Conservation (phyloP, 2,797 vertebrate genomes). For the Chaetophractus vellerosus region DNA sequence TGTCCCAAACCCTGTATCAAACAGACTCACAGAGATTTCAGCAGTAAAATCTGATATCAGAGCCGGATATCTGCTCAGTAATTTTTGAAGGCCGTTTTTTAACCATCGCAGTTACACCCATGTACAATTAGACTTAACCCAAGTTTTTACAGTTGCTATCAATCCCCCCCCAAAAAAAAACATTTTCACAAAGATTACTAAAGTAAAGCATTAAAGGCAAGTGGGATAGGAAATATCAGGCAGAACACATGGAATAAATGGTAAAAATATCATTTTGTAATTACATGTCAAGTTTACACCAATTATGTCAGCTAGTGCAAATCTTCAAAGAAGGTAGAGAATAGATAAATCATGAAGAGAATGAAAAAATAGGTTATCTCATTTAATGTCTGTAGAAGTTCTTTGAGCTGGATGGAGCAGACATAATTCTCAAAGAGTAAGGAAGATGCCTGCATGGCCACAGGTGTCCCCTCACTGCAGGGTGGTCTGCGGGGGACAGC, state of each 20-base stretch:
- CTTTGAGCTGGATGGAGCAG: not conserved
- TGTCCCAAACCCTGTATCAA: not conserved
- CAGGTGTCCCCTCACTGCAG: not conserved
- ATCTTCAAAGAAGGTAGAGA: slow-evolving; percentile 11
- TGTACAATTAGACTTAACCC: not conserved
- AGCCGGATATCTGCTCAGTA: not conserved
- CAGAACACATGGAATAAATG: not conserved
- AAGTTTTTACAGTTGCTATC: not conserved
- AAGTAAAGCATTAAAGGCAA: not conserved
- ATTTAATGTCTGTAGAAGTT: not conserved
- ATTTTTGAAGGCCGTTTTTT: slow-evolving; percentile 9
- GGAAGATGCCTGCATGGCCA: not conserved
- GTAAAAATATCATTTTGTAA: not conserved
- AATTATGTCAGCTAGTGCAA: not conserved
- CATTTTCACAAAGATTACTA: not conserved
- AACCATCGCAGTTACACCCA: not conserved
- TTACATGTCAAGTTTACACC: not conserved
- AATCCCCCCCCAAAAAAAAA: not conserved
- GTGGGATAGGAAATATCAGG: not conserved
- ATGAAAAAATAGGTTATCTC: not conserved
- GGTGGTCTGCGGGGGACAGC: not conserved
- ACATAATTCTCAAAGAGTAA: not conserved
- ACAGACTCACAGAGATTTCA: not conserved
- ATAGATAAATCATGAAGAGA: not conserved
- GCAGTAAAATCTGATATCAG: not conserved